A percentile compares a stretch with the other conserved stretches of the same genome.
These are phyloP conservation scores for Carassius carassius DNA, from an alignment of 2,113 vertebrate species.

Conservation along the genomic window DNA sequence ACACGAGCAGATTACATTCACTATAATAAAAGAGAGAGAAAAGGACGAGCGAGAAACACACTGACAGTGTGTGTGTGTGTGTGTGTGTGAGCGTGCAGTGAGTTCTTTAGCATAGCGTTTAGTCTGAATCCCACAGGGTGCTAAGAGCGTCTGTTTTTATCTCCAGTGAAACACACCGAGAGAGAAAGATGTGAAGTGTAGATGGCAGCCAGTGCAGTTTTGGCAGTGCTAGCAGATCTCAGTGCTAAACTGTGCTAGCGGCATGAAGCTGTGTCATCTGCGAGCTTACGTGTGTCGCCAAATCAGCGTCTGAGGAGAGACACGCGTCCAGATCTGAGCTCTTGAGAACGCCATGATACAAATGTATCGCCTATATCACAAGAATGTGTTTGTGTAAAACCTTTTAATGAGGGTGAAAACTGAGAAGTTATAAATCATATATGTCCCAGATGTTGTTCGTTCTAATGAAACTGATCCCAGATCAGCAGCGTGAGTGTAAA, in stretches of 20 bases:
- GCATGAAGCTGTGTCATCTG: not conserved
- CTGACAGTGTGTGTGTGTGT: conserved; percentile 13
- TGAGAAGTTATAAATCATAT: not conserved
- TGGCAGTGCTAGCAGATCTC: conserved; percentile 32
- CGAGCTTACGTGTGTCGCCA: conserved; percentile 2
- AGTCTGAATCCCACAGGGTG: conserved; percentile 48
- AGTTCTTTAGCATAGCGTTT: conserved; percentile 14
- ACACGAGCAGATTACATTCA: not conserved
- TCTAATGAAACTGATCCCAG: conserved; percentile 49
- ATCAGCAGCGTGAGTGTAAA: conserved; percentile 68
- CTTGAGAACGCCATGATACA: no score
- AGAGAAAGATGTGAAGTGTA: conserved; percentile 15
- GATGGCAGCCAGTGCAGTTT: not conserved
- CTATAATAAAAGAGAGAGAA: not conserved
- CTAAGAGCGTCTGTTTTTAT: conserved; percentile 49
- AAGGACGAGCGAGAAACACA: not conserved
- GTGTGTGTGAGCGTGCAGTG: no score
- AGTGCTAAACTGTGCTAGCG: not conserved
- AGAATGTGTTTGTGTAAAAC: not conserved
- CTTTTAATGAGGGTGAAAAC: no score
- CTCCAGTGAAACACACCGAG: conserved; percentile 9
- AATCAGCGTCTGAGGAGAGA: conserved; percentile 2
- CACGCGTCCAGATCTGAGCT: not conserved
- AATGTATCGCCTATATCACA: not conserved
- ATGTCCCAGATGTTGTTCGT: not conserved